phyloP scores from a whole-genome alignment of 2,113 vertebrate species.

The Lipophrys pholis region DNA sequence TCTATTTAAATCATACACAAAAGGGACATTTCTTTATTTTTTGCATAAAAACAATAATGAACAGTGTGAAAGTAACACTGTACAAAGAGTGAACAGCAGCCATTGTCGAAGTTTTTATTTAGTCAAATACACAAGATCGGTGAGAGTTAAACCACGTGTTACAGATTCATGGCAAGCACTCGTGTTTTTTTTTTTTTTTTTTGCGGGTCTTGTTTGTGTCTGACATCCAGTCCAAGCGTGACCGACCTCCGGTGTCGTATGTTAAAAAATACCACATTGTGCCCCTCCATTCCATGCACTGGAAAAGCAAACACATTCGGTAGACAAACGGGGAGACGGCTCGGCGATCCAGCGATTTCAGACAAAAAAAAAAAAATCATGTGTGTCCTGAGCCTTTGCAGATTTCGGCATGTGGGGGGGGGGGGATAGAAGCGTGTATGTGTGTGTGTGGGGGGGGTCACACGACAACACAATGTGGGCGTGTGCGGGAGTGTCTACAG shows the following conservation, averaged over 20 bases:
- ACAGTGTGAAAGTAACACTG: no score
- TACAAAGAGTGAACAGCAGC: constrained; percentile 62
- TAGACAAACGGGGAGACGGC: no score
- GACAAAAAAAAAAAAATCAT: constrained; percentile 61
- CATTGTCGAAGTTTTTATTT: constrained; percentile 62
- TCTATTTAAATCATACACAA: no score
- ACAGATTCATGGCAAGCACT: constrained; percentile 27
- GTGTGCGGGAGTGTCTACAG: constrained; percentile 40
- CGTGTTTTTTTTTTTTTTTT: constrained; percentile 6
- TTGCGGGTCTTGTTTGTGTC: constrained; percentile 37
- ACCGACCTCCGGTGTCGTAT: constrained; percentile 19
- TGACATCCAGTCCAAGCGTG: constrained; percentile 13
- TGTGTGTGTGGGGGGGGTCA: no score
- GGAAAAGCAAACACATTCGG: constrained; percentile 41
- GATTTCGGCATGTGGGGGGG: constrained; percentile 54
- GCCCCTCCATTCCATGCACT: constrained; percentile 48
- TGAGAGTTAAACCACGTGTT: constrained; percentile 46
- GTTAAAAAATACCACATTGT: constrained; percentile 9
- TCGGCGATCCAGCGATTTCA: constrained; percentile 51
- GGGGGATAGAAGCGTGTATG: no score
- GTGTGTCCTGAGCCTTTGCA: constrained; percentile 73
- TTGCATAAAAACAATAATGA: no score
- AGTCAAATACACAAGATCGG: constrained; percentile 53
- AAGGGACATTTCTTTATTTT: no score
- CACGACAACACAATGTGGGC: constrained; percentile 15